Evolutionary conservation across 2,113 vertebrate genomes (phyloP), one percentile per base, ranked within the genome.

Genomic region (Perca fluviatilis): DNA sequence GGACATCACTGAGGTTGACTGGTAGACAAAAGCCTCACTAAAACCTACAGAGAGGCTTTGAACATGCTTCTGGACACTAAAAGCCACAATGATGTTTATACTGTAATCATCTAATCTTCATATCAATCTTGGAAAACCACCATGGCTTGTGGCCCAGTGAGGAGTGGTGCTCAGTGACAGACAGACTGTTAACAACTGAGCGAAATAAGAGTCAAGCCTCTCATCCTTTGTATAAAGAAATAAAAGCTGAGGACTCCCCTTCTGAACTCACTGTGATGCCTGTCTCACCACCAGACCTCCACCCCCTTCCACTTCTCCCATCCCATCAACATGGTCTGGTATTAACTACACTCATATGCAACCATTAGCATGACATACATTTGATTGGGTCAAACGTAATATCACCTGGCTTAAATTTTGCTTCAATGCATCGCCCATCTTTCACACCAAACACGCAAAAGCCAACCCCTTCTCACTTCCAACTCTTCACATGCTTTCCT

Each of bases 201-300:
- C 3, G 2, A 40, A 49, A 53, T 10, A 27, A 66, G 36, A 68
- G 27, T 14, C 30, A 27, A 65, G 40, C 60, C 54, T 33, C 27
- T 33, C 30, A 30, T 46, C 16, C 54, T 58, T 61, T 61, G 36
- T 66, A 11, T 61, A 64, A 50, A 43, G 3, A 43, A 10, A 40
- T 27, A 61, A 60, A 50, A 68, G 23, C 43, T 3, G 25, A 69
- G 36, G 58, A 71, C 47, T 50, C 53, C 62, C n/a, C 36, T 60
- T 51, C 27, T 74, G 57, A 80, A 77, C 61, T 80, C 87, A 90
- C 89, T 89, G 83, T 89, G 90, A 91, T 79, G 84, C 71, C 84
- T 71, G 36, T 68, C 54, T 74, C 27, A 57, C 58, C 66, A 23
- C n/a, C n/a, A 51, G 51, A 43, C 47, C 73, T 61, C 33, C 40